phyloP scores from a whole-genome alignment of 2,113 vertebrate genomes.

The Xiphophorus hellerii region DNA sequence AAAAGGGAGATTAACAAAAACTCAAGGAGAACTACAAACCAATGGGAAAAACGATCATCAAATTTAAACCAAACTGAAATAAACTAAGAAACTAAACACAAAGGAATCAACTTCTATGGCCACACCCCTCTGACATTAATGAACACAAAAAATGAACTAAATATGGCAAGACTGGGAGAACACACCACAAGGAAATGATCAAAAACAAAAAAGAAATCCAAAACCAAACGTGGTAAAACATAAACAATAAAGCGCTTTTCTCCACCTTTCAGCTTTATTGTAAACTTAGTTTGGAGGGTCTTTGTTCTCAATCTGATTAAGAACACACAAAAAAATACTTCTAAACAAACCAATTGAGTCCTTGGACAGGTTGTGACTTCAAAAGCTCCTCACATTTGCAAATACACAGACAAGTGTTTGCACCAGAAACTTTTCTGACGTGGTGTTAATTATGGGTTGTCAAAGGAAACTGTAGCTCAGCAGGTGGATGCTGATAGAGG shows the following conservation, averaged over 20 bases:
- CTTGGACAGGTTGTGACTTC: slow-evolving; percentile 10
- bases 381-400: neutral
- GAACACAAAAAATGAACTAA: neutral
- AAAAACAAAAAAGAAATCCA: neutral
- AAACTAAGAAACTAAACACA: too few relatives aligned
- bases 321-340: neutral
- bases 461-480: neutral
- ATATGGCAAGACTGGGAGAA: too few relatives aligned
- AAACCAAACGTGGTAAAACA: neutral
- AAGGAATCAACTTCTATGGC: too few relatives aligned
- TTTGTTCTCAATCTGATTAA: slow-evolving; percentile 1
- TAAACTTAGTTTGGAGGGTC: neutral
- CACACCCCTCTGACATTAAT: neutral
- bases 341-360: neutral
- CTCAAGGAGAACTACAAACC: too few relatives aligned
- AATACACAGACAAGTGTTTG: slow-evolving; percentile 17
- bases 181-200: too few relatives aligned
- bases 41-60: too few relatives aligned
- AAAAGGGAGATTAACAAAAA: too few relatives aligned
- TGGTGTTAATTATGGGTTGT: neutral
- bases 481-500: slow-evolving; percentile 1
- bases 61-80: too few relatives aligned
- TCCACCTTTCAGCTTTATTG: neutral
- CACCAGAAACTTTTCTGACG: slow-evolving; percentile 13
- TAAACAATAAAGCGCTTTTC: neutral